These are phyloP conservation scores for Lepidonotus clava DNA, from an alignment of 2,888 invertebrate species.

Conservation along the genomic window DNA sequence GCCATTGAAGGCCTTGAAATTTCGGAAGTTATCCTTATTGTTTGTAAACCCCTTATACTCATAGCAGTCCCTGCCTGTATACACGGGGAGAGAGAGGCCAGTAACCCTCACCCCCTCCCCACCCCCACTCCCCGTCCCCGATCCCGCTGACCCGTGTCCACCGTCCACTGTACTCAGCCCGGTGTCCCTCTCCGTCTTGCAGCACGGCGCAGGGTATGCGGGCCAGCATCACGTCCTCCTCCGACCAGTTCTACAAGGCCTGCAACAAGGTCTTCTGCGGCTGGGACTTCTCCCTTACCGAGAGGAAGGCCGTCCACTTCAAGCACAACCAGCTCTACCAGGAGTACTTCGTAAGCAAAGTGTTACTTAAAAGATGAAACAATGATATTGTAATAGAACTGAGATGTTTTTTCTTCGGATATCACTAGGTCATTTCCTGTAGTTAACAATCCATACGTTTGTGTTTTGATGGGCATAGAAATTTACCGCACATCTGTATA, in stretches of 20 bases:
- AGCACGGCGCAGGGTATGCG: constrained; percentile 46
- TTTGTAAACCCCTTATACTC: too few species aligned
- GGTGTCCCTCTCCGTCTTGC: neutral
- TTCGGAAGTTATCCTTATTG: too few species aligned
- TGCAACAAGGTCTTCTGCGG: constrained; percentile 61
- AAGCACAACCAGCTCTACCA: constrained; percentile 86
- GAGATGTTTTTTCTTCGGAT: too few species aligned
- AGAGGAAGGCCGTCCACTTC: constrained; percentile 87
- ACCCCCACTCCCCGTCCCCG: neutral
- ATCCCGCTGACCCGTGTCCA: neutral
- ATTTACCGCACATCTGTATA: too few species aligned
- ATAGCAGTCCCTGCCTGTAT: too few species aligned
- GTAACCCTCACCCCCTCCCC: too few species aligned
- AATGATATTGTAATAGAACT: too few species aligned
- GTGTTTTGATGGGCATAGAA: too few species aligned
- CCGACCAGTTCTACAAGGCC: constrained; percentile 82
- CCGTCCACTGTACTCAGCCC: neutral
- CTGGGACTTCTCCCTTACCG: constrained; percentile 63
- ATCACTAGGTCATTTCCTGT: too few species aligned
- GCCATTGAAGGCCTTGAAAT: too few species aligned
- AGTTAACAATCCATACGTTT: too few species aligned
- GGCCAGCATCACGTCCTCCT: constrained; percentile 82
- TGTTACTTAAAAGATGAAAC: neutral
- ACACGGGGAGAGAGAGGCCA: too few species aligned
- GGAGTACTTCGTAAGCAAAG: constrained; percentile 54